Conservation (phyloP, 2,888 invertebrate genomes). For the Limnephilus marmoratus region DNA sequence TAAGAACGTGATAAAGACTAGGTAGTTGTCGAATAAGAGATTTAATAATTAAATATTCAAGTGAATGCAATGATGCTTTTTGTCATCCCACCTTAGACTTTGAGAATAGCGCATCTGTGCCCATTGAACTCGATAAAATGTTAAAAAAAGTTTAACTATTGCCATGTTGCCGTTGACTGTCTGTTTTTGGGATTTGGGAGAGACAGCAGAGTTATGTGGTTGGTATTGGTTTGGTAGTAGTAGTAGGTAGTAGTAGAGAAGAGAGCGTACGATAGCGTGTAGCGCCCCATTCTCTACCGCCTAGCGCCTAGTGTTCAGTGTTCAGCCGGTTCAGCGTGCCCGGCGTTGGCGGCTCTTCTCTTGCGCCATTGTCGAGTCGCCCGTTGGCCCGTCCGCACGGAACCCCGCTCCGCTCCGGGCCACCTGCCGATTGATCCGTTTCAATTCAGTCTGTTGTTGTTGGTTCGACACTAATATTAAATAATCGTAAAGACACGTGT, state of each 20-base stretch:
- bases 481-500: slow-evolving; percentile 28
- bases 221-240: too few relatives aligned
- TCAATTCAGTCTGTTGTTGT: neutral
- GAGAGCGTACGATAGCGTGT: neutral
- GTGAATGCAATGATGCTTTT: neutral
- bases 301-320: neutral
- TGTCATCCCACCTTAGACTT: neutral
- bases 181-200: neutral
- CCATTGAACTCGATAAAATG: too few relatives aligned
- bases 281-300: neutral
- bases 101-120: too few relatives aligned
- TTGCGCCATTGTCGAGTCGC: slow-evolving; percentile 31
- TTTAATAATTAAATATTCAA: neutral
- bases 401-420: neutral
- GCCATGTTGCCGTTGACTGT: neutral
- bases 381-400: slow-evolving; percentile 21
- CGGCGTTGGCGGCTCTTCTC: neutral
- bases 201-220: neutral
- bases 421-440: neutral
- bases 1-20: neutral
- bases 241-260: neutral
- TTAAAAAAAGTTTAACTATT: too few relatives aligned
- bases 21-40: neutral
- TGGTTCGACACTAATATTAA: neutral
- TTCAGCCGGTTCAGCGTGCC: neutral